A percentile compares a stretch with the other conserved stretches of the same genome.
Evolutionary conservation across 2,888 invertebrate genomes (phyloP).

Genomic region (Linnaemya vulpina): DNA sequence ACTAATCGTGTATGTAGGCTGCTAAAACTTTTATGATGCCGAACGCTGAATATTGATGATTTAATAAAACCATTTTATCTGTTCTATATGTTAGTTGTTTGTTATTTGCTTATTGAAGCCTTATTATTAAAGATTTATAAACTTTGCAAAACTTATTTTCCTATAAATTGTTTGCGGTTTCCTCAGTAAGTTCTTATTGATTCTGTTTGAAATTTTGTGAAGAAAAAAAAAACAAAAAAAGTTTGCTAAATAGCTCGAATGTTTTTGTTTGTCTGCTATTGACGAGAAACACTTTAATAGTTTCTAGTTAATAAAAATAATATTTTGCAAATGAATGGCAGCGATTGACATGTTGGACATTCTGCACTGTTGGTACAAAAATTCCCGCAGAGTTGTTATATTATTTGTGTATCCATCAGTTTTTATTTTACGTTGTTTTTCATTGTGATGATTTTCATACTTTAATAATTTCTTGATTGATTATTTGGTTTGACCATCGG

Average conservation of each 20-base stretch:
- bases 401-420: no score
- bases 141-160: background rate
- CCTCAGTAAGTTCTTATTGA: background rate
- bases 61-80: slow-evolving; percentile 33
- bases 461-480: no score
- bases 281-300: background rate
- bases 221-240: no score
- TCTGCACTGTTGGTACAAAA: no score
- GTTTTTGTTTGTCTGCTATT: background rate
- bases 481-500: no score
- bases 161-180: background rate
- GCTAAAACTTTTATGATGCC: slow-evolving; percentile 44
- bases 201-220: background rate
- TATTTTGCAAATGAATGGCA: background rate
- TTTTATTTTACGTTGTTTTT: no score
- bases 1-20: slow-evolving; percentile 42
- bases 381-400: no score
- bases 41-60: slow-evolving; percentile 50
- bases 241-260: background rate
- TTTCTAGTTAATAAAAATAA: background rate
- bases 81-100: background rate
- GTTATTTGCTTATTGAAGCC: slow-evolving; percentile 20
- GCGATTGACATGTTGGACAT: background rate
- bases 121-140: slow-evolving; percentile 9
- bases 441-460: no score